phyloP scores from a whole-genome alignment of 1,140 invertebrate genomes.

The Laodelphax striatellus region DNA sequence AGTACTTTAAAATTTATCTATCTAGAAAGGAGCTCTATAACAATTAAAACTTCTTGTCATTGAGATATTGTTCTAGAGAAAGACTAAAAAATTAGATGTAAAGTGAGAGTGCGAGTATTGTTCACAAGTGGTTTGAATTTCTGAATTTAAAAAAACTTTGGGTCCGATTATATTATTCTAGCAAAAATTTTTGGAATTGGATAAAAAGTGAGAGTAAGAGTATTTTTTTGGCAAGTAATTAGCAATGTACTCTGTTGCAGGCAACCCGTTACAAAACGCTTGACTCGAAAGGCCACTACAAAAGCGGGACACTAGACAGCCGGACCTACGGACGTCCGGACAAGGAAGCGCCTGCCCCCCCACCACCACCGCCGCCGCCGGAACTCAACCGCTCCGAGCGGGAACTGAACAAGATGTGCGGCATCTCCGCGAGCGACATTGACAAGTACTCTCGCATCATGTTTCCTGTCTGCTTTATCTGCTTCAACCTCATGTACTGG shows the following conservation, averaged over 20 bases:
- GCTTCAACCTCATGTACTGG: slow-evolving; percentile 97
- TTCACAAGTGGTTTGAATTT: too few relatives aligned
- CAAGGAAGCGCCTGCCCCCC: slow-evolving; percentile 42
- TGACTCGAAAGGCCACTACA: slow-evolving; percentile 83
- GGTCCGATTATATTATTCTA: too few relatives aligned
- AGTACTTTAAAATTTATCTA: too few relatives aligned
- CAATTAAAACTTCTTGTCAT: too few relatives aligned
- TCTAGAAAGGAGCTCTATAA: too few relatives aligned
- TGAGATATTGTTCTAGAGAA: too few relatives aligned
- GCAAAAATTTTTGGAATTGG: too few relatives aligned
- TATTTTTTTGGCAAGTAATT: too few relatives aligned
- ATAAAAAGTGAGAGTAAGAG: too few relatives aligned
- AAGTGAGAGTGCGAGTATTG: too few relatives aligned
- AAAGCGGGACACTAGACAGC: slow-evolving; percentile 79
- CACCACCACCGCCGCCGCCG: slow-evolving; percentile 51
- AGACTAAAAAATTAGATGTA: too few relatives aligned
- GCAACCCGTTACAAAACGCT: slow-evolving; percentile 89
- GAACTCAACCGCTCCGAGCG: slow-evolving; percentile 68
- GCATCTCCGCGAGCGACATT: slow-evolving; percentile 88
- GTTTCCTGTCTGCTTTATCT: slow-evolving; percentile 92
- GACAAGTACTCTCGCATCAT: slow-evolving; percentile 94
- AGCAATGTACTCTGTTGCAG: slow-evolving; percentile 51
- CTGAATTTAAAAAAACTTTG: too few relatives aligned
- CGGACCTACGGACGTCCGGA: slow-evolving; percentile 69
- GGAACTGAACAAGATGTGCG: slow-evolving; percentile 46